Conservation (phyloP, 2,113 vertebrate genomes). For the Eidolon helvum region DNA sequence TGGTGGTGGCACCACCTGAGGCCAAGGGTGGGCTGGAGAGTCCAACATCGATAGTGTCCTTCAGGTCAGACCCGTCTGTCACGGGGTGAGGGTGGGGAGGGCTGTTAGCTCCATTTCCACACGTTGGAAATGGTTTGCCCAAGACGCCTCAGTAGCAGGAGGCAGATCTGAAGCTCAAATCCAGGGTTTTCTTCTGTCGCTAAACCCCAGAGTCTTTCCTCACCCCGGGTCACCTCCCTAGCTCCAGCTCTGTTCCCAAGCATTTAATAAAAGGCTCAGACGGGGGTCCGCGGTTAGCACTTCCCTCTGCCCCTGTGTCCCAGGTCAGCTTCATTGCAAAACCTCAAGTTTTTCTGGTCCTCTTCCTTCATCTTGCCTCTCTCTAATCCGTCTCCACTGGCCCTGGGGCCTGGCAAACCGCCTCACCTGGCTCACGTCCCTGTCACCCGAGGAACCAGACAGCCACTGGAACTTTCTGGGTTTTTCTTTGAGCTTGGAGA, state of each 20-base stretch:
- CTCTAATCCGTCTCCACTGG: not conserved
- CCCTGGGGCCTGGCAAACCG: not conserved
- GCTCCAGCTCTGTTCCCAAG: not conserved
- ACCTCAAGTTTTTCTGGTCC: not conserved
- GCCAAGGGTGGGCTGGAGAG: not conserved
- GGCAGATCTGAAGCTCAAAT: not conserved
- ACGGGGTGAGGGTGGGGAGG: too few species aligned
- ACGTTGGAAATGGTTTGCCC: not conserved
- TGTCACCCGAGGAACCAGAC: slow-evolving; percentile 32
- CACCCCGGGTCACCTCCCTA: accelerated
- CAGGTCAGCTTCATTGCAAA: not conserved
- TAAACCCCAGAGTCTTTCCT: not conserved
- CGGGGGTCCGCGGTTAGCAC: accelerated
- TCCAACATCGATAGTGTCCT: not conserved
- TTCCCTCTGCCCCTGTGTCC: not conserved
- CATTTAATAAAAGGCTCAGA: not conserved
- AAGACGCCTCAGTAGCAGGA: not conserved
- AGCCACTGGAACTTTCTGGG: slow-evolving; percentile 20
- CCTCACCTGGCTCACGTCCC: not conserved
- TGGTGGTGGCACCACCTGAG: not conserved
- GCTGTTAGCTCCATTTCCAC: not conserved
- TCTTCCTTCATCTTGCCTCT: not conserved
- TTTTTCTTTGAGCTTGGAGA: slow-evolving; percentile 24
- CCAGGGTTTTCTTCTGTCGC: not conserved
- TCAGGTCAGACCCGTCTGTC: not conserved